Conservation (phyloP, 2,888 invertebrate genomes). For the Desoria tigrina region DNA sequence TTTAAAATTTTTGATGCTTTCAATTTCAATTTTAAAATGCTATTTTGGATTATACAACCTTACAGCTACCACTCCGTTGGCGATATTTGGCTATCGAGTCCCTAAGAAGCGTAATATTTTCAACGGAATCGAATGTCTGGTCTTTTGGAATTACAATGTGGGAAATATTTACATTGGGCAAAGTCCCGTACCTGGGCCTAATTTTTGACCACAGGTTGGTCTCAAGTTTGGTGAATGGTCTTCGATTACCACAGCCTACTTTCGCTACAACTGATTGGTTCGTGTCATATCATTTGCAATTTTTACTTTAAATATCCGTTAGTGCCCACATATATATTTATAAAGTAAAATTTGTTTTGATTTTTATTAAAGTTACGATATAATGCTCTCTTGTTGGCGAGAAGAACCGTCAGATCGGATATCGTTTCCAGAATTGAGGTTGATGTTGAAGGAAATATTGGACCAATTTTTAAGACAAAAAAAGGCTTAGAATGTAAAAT, state of each 20-base stretch:
- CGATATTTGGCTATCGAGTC: conserved; percentile 17
- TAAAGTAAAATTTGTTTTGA: neutral
- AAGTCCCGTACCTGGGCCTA: conserved; percentile 2
- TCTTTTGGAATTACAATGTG: conserved; percentile 17
- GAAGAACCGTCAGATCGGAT: neutral
- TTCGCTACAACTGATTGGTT: neutral
- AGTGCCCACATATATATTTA: neutral
- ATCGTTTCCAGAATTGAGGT: neutral
- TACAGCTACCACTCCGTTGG: no score
- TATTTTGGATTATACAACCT: no score
- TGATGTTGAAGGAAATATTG: neutral
- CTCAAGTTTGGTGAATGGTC: neutral
- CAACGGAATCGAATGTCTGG: conserved; percentile 15
- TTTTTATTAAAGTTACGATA: neutral
- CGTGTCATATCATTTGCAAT: neutral
- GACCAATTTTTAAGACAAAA: no score
- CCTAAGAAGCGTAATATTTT: conserved; percentile 11
- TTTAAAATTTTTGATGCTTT: no score
- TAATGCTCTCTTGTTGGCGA: neutral
- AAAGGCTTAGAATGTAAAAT: no score
- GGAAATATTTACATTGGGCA: conserved; percentile 19
- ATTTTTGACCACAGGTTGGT: neutral
- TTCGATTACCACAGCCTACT: neutral
- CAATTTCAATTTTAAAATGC: no score
- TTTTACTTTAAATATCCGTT: neutral